These are phyloP conservation scores for Takifugu flavidus DNA, from an alignment of 2,113 vertebrate genomes.

Conservation along the genomic window DNA sequence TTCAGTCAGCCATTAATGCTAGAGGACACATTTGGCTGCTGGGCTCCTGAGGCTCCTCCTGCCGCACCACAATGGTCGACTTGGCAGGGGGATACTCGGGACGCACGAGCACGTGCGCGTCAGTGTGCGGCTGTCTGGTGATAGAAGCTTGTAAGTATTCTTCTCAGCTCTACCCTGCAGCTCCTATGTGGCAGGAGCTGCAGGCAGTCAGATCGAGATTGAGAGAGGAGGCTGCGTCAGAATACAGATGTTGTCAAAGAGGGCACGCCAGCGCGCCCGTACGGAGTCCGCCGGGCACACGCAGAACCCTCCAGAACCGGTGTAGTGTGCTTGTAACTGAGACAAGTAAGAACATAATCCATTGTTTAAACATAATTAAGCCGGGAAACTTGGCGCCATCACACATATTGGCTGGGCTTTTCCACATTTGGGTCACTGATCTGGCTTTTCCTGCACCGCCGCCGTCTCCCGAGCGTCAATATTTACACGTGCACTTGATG, in stretches of 20 bases:
- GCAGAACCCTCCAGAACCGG: conserved; percentile 25
- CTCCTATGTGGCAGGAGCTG: conserved; percentile 70
- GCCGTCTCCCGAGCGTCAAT: conserved; percentile 33
- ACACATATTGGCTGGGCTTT: conserved; percentile 1
- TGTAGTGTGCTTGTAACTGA: conserved; percentile 18
- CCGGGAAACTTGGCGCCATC: conserved; percentile 16
- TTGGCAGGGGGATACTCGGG: conserved; percentile 49
- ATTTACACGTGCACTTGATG: conserved; percentile 40
- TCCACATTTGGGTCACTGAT: conserved; percentile 20
- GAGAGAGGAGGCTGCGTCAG: conserved; percentile 63
- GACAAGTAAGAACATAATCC: conserved; percentile 18
- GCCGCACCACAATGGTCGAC: conserved; percentile 56
- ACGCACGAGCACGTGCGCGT: conserved; percentile 14
- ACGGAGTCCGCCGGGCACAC: conserved; percentile 27
- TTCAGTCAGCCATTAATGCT: conserved; percentile 67
- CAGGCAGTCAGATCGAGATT: conserved; percentile 72
- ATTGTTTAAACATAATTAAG: conserved; percentile 47
- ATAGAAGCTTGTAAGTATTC: conserved; percentile 68
- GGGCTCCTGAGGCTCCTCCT: conserved; percentile 61
- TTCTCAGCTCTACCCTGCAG: conserved; percentile 68
- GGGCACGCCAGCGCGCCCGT: conserved; percentile 14
- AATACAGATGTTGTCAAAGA: conserved; percentile 67
- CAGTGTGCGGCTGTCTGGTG: conserved; percentile 26
- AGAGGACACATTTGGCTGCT: conserved; percentile 69
- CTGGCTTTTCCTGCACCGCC: background rate